Base-by-base conservation (phyloP, 2,888 invertebrate genomes). In the Dryomyza anilis region DNA sequence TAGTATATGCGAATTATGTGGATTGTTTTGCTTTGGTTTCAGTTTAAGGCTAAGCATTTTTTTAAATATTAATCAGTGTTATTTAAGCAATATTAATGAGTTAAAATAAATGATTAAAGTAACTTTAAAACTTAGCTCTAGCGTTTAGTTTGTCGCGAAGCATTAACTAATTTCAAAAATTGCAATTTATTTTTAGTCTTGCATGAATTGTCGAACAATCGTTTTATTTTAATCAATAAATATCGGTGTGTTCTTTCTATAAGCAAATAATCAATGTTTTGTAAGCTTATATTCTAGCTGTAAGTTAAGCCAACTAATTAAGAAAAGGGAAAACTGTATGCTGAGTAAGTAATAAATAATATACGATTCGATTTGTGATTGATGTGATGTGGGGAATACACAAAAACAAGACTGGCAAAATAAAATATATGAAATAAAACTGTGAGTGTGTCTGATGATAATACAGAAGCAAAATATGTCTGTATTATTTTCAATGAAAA, bases 151-250 rank as follows among this genome's bases (percentile, higher is more conserved):
- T 50, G 3, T 6, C 50, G 27, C 14, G 14, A 36, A 56, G 36
- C 12, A 12, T 56, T 33, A 39, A 33, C 36, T 10, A 39, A 39
- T 39, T 25, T 12, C 16, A 16, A 30, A 33, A 16, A 21, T 23
- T 55, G 29, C 23, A 12, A 33, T n/a, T n/a, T n/a, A 55, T 55
- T 23, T 55, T 55, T 39, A 45, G 29, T 45, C 19, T 58, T 45
- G 21, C 46, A 78, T 79, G 79, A 80, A 79, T 79, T 79, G 80
- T 79, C 75, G 79, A 80, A 79, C 79, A 79, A 79, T 79, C 79
- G 72, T 61, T 65, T 61, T 53, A 23, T 19, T 59, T 60, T 43
- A 56, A 62, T 50, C n/a, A n/a, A 50, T 60, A 19, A 29, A 58
- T 27, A 27, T 7, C 27, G 10, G 21, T 27, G 43, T 29, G 43